Conservation (phyloP, 2,888 invertebrate genomes). For the Oligia latruncula region DNA sequence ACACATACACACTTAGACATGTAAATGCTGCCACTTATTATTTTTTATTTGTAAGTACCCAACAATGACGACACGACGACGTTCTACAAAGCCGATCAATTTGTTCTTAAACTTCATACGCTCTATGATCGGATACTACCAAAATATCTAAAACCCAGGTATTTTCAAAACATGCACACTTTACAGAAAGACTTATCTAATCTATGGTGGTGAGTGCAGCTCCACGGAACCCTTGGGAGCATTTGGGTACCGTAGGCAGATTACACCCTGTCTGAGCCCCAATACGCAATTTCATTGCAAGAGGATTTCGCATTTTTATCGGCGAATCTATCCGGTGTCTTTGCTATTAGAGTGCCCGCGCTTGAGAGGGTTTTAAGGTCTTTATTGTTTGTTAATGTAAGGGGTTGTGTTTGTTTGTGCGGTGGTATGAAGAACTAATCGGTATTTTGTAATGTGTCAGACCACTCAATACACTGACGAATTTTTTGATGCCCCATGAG, state of each 20-base stretch:
- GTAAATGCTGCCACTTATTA: not conserved
- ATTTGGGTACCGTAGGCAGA: slow-evolving; percentile 88
- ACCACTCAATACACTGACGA: not conserved
- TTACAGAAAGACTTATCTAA: slow-evolving; percentile 49
- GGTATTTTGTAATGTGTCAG: slow-evolving; percentile 7
- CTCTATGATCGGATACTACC: too few species aligned
- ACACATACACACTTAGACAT: too few species aligned
- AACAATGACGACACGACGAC: not conserved
- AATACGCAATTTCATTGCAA: slow-evolving; percentile 88
- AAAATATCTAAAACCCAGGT: not conserved
- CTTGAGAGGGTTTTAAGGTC: slow-evolving; percentile 64
- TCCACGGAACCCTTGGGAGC: slow-evolving; percentile 83
- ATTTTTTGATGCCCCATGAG: not conserved
- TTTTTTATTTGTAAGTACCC: not conserved
- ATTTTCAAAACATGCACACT: slow-evolving; percentile 9
- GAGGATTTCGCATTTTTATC: slow-evolving; percentile 88
- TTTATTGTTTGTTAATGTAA: slow-evolving; percentile 58
- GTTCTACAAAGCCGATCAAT: not conserved
- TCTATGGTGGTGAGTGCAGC: slow-evolving; percentile 81
- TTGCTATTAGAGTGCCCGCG: slow-evolving; percentile 80
- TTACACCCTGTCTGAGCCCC: slow-evolving; percentile 89
- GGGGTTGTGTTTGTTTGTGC: slow-evolving; percentile 23
- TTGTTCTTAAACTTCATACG: not conserved
- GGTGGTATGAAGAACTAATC: not conserved
- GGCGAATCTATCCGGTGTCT: slow-evolving; percentile 77